Evolutionary conservation across 2,113 vertebrate genomes (phyloP).

Genomic region (Macquaria ambigua): DNA sequence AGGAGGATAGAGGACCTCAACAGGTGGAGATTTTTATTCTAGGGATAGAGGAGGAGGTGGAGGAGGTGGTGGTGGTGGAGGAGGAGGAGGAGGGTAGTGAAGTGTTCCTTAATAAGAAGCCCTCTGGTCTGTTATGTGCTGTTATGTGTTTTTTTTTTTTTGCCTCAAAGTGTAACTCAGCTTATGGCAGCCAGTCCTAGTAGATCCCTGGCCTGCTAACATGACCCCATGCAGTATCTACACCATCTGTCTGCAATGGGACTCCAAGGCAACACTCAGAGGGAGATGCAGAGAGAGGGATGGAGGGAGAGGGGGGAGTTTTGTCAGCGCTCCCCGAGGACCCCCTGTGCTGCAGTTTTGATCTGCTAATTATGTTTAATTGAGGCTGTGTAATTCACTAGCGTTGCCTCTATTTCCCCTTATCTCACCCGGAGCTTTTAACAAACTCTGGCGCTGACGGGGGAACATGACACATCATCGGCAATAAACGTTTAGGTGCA

Average conservation of each 20-base stretch:
- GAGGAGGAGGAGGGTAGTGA: constrained; percentile 34
- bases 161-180: constrained; percentile 33
- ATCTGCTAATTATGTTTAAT: constrained; percentile 79
- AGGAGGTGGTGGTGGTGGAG: constrained; percentile 36
- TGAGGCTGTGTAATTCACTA: constrained; percentile 70
- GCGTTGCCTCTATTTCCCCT: constrained; percentile 44
- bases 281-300: constrained; percentile 43
- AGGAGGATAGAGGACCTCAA: constrained; percentile 75
- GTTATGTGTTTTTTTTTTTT: constrained; percentile 17
- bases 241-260: constrained; percentile 77
- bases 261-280: constrained; percentile 65
- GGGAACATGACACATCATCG: constrained; percentile 52
- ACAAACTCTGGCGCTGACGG: constrained; percentile 46
- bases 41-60: constrained; percentile 45
- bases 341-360: constrained; percentile 70
- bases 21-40: constrained; percentile 78
- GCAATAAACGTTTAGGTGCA: constrained; percentile 31
- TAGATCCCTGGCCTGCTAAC: constrained; percentile 53
- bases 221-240: constrained; percentile 70
- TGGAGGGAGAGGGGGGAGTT: neutral
- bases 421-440: constrained; percentile 54
- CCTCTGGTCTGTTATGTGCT: constrained; percentile 38
- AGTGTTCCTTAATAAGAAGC: constrained; percentile 58
- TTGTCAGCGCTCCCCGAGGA: constrained; percentile 63
- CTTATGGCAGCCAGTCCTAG: constrained; percentile 54